These are phyloP conservation scores for Gobius niger DNA, from an alignment of 2,113 vertebrate genomes.

Conservation along the genomic window DNA sequence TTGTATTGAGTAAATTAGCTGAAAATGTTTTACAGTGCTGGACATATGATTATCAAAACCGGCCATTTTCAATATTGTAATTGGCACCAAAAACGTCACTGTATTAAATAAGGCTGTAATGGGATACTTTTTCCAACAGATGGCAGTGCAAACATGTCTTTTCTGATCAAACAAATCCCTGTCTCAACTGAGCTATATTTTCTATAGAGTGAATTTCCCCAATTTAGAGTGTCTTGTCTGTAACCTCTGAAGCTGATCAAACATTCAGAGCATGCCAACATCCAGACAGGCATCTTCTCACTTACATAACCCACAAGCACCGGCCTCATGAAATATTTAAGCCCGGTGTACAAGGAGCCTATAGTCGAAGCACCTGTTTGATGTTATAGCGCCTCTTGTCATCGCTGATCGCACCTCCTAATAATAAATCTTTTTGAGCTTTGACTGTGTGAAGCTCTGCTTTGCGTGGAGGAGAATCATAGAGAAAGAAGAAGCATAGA, in stretches of 20 bases:
- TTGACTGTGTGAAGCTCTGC: background rate
- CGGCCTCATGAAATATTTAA: constrained; percentile 33
- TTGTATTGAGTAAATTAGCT: too few relatives aligned
- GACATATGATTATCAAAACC: too few relatives aligned
- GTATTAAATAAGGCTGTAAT: constrained; percentile 17
- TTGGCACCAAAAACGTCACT: too few relatives aligned
- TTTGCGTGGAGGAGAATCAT: background rate
- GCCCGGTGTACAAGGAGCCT: background rate
- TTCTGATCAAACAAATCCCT: background rate
- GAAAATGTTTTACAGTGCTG: too few relatives aligned
- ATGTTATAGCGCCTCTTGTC: background rate
- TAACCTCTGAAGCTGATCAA: background rate
- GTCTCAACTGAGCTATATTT: background rate
- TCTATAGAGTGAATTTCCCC: background rate
- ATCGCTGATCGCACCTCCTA: background rate
- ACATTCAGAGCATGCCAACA: background rate
- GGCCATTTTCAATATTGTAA: too few relatives aligned
- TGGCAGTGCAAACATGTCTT: constrained; percentile 30
- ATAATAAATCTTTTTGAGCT: background rate
- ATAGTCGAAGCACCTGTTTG: background rate
- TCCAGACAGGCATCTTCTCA: background rate
- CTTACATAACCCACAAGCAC: background rate
- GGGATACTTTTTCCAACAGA: constrained; percentile 40
- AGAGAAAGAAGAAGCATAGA: constrained; percentile 41
- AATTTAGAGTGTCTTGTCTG: background rate